A percentile compares a stretch with the other conserved stretches of the same genome.
Evolutionary conservation across 2,113 vertebrate species (phyloP).

Genomic region (Anolis carolinensis): DNA sequence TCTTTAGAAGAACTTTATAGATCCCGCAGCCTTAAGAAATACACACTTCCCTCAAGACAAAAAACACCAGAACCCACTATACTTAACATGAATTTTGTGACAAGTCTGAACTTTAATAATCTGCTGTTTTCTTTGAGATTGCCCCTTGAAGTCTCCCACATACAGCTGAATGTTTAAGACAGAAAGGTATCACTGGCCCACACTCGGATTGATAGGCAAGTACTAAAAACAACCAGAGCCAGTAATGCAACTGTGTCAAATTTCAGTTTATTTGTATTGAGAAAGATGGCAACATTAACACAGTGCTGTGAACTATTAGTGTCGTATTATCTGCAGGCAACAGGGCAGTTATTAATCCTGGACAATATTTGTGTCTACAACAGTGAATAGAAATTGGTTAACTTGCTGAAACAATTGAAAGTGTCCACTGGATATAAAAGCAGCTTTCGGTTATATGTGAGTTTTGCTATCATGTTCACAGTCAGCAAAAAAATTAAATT

Average conservation of each 20-base stretch:
- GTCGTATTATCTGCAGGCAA: constrained; percentile 62
- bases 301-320: constrained; percentile 62
- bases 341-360: constrained; percentile 24
- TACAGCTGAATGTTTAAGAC: neutral
- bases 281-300: constrained; percentile 69
- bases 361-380: constrained; percentile 32
- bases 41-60: too few species aligned
- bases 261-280: constrained; percentile 78
- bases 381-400: constrained; percentile 22
- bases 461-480: constrained; percentile 40
- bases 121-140: neutral
- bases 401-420: constrained; percentile 29
- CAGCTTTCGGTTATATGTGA: constrained; percentile 25
- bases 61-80: too few species aligned
- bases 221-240: constrained; percentile 22
- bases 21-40: too few species aligned
- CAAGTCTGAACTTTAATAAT: neutral
- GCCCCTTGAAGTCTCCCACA: neutral
- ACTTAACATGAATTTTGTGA: too few species aligned
- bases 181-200: constrained; percentile 29
- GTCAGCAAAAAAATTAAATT: constrained; percentile 69
- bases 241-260: constrained; percentile 65
- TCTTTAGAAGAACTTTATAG: too few species aligned
- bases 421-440: constrained; percentile 27
- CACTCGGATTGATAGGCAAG: constrained; percentile 39